These are phyloP conservation scores for Himalopsyche phryganea DNA, from an alignment of 1,140 invertebrate species.

Conservation along the genomic window DNA sequence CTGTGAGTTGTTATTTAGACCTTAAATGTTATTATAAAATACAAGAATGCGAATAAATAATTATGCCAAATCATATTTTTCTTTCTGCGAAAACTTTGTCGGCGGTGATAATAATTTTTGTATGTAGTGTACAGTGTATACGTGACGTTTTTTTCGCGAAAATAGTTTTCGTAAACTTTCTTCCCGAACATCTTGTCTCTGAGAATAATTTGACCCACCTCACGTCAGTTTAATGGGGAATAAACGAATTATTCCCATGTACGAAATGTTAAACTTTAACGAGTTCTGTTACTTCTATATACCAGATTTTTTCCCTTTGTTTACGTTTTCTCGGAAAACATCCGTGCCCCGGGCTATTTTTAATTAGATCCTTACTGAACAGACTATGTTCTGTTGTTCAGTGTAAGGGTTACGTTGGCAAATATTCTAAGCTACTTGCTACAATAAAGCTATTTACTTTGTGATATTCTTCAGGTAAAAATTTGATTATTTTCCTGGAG, in stretches of 20 bases:
- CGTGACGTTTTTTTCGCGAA: no score
- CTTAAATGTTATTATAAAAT: no score
- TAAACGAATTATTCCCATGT: slow-evolving; percentile 18
- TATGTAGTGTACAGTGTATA: no score
- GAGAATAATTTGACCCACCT: no score
- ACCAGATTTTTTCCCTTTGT: slow-evolving; percentile 13
- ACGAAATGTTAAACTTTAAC: slow-evolving; percentile 25
- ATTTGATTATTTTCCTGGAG: neutral
- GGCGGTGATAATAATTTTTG: no score
- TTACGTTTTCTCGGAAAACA: slow-evolving; percentile 20
- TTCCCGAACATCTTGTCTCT: no score
- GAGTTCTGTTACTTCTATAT: slow-evolving; percentile 16
- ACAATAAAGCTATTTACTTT: neutral
- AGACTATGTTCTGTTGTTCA: neutral
- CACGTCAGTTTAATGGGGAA: neutral
- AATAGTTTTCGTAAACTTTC: no score
- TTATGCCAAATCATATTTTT: no score
- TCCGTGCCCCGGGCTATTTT: slow-evolving; percentile 20
- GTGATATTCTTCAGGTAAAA: neutral
- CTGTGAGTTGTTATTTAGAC: no score
- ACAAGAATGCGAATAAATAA: no score
- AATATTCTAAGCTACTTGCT: neutral
- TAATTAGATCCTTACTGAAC: slow-evolving; percentile 25
- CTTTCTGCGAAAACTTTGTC: no score
- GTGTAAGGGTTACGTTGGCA: neutral